A percentile compares a stretch with the other conserved stretches of the same genome.
phyloP scores from a whole-genome alignment of 2,797 vertebrate species.

The Acomys russatus region DNA sequence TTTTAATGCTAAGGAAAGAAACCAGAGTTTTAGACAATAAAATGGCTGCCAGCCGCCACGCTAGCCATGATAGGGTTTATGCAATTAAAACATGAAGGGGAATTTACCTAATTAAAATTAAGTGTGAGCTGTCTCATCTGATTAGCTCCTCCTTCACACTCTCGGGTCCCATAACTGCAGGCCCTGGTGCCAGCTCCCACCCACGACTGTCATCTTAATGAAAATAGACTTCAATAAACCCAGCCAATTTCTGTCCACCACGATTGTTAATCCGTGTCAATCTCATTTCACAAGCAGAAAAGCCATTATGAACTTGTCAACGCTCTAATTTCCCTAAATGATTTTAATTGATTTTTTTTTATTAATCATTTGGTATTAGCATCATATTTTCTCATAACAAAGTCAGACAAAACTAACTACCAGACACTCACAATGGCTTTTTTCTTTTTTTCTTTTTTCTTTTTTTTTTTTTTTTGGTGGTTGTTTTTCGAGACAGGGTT shows the following conservation, averaged over 20 bases:
- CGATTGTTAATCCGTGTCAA: conserved; percentile 79
- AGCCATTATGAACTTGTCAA: conserved; percentile 74
- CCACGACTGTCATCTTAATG: conserved; percentile 81
- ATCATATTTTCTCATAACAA: conserved; percentile 76
- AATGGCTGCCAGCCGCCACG: conserved; percentile 7
- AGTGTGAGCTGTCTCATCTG: conserved; percentile 71
- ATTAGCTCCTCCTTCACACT: conserved; percentile 81
- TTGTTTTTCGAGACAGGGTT: too few species aligned
- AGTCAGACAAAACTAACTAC: conserved; percentile 71
- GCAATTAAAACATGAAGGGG: conserved; percentile 75
- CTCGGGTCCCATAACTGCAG: conserved; percentile 35
- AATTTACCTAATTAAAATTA: conserved; percentile 74
- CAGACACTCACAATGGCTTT: neutral
- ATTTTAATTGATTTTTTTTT: conserved; percentile 83
- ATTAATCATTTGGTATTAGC: conserved; percentile 73
- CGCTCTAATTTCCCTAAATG: conserved; percentile 80
- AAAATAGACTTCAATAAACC: conserved; percentile 79
- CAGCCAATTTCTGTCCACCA: conserved; percentile 67
- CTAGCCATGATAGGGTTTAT: conserved; percentile 60
- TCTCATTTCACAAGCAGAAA: conserved; percentile 80
- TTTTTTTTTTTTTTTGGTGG: neutral
- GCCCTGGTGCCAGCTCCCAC: conserved; percentile 54
- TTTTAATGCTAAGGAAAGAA: neutral
- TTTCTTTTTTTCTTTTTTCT: too few species aligned
- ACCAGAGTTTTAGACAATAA: conserved; percentile 20